Evolutionary conservation across 2,888 invertebrate genomes (phyloP).

Genomic region (Agrochola lychnidis): DNA sequence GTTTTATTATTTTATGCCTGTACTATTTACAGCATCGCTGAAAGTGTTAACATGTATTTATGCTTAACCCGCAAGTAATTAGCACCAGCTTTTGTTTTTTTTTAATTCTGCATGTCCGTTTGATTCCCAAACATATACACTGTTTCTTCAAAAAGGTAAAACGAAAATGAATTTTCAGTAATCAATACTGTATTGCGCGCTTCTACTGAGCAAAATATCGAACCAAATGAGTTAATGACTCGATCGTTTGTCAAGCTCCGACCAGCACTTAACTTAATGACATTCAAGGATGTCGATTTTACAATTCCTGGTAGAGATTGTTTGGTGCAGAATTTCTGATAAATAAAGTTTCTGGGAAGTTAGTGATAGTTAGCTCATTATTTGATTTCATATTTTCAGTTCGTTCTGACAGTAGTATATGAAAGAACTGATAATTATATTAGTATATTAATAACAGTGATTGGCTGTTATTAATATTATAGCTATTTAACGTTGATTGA

Average conservation of each 20-base stretch:
- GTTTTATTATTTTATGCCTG: background rate
- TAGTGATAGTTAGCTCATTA: background rate
- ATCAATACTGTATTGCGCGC: conserved; percentile 24
- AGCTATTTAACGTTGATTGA: background rate
- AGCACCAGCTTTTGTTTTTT: background rate
- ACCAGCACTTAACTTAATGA: conserved; percentile 39
- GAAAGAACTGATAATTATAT: no score
- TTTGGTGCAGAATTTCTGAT: conserved; percentile 3
- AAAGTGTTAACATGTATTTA: background rate
- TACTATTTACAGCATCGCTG: background rate
- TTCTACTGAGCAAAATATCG: conserved; percentile 16
- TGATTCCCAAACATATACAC: background rate
- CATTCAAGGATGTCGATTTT: conserved; percentile 31
- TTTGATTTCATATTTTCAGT: conserved; percentile 4
- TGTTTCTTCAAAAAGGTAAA: background rate
- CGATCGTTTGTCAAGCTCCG: conserved; percentile 32
- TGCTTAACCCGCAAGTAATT: background rate
- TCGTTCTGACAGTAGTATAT: no score
- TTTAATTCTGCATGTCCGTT: background rate
- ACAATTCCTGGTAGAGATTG: conserved; percentile 1
- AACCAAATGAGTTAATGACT: conserved; percentile 26
- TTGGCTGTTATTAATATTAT: background rate
- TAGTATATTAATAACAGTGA: no score
- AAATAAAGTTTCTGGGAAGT: conserved; percentile 4
- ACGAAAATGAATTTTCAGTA: background rate